Percentiles rank a stretch among this genome's conserved stretches.
phyloP scores from a whole-genome alignment of 2,113 vertebrate genomes.

The Turnix velox region DNA sequence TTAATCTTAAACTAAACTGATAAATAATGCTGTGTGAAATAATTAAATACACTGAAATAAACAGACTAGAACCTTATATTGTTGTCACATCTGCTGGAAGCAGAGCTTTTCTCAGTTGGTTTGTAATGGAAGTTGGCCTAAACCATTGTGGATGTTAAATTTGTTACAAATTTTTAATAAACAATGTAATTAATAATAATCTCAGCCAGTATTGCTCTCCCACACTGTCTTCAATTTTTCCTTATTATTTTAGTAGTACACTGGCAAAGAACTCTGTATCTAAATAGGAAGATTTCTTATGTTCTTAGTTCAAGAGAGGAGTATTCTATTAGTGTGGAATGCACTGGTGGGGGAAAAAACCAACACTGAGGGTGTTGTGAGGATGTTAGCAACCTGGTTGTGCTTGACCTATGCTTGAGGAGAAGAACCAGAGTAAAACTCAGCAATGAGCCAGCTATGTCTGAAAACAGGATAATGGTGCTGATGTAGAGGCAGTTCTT shows the following conservation, averaged over 20 bases:
- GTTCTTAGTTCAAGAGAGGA: neutral
- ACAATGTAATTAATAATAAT: neutral
- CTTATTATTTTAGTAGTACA: neutral
- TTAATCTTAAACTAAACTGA: constrained; percentile 22
- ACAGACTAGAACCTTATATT: constrained; percentile 11
- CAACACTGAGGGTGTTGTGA: neutral
- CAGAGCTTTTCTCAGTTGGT: neutral
- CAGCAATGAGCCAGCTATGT: neutral
- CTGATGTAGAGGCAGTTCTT: neutral
- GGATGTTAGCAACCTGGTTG: neutral
- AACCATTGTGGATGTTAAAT: neutral
- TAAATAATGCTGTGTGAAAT: constrained; percentile 12
- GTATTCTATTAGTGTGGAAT: neutral
- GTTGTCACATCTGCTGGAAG: neutral
- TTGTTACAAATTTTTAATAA: neutral
- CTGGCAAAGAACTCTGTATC: neutral
- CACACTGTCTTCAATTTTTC: neutral
- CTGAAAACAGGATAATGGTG: neutral
- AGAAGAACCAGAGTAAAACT: neutral
- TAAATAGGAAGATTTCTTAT: neutral
- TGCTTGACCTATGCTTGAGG: neutral
- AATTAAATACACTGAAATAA: constrained; percentile 56
- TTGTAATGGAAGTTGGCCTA: neutral
- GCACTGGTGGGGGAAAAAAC: neutral
- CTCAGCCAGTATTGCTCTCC: neutral